These are phyloP conservation scores for Gisinianus flammeolus DNA, from an alignment of 2,888 invertebrate genomes.

Conservation along the genomic window DNA sequence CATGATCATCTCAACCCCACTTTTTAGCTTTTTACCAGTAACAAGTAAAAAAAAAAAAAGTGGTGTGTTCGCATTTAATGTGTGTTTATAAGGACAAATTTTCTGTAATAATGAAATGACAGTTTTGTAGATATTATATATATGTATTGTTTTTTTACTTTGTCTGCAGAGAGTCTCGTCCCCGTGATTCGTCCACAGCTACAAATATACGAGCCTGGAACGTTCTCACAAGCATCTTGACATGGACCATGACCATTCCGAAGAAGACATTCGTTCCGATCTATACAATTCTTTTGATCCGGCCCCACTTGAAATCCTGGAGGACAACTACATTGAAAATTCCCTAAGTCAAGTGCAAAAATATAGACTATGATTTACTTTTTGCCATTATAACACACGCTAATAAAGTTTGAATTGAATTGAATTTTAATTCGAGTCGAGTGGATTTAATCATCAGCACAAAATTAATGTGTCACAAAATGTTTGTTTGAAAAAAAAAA, in stretches of 20 bases:
- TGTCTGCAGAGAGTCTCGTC: slow-evolving; percentile 67
- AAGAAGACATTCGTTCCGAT: slow-evolving; percentile 69
- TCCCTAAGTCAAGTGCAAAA: neutral
- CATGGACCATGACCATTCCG: slow-evolving; percentile 72
- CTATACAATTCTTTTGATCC: slow-evolving; percentile 60
- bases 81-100: neutral
- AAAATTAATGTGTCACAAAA: too few species aligned
- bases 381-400: neutral
- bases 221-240: slow-evolving; percentile 69
- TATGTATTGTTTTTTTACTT: too few species aligned
- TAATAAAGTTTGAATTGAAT: neutral
- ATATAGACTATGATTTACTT: neutral
- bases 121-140: neutral
- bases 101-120: neutral
- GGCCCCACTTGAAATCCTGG: slow-evolving; percentile 62
- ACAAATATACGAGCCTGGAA: slow-evolving; percentile 68
- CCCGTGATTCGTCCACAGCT: slow-evolving; percentile 68
- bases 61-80: too few species aligned
- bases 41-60: neutral
- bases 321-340: slow-evolving; percentile 64
- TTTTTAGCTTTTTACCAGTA: too few species aligned
- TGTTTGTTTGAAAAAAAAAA: neutral
- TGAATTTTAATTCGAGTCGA: neutral
- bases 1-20: too few species aligned
- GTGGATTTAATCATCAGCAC: too few species aligned